Base-by-base conservation (phyloP, 2,797 vertebrate species). In the Astyanax mexicanus region DNA sequence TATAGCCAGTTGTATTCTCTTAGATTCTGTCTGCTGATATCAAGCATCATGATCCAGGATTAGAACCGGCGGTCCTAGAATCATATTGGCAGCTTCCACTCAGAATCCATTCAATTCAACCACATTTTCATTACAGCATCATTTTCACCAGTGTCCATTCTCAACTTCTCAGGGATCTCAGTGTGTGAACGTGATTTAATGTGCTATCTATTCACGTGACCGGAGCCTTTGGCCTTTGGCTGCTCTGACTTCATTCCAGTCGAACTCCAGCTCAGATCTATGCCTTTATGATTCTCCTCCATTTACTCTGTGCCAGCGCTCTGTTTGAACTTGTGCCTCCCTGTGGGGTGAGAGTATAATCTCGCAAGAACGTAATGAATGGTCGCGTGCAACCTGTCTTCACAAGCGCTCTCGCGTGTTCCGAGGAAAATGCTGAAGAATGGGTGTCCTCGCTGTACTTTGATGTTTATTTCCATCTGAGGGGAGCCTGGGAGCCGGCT, bases 261-360 rank as follows among this genome's bases (percentile, higher is more conserved):
- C 54, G 62, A 67, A 76, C 67, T 71, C 72, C 42, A 45, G 54
- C 54, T 70, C 71, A 55, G 21, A 32, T 51, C 68, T 81, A 71
- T 57, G 66, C 68, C 72, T 83, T 57, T 67, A 73, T 72, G 72
- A 72, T 74, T 81, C 57, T 72, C 49, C 37, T 80, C 61, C 62
- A 69, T 66, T 82, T 68, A 57, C 66, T 80, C 42, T 51, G 55
- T 74, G 60, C 67, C 77, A 57, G 57, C 42, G 58, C 70, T 70
- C 40, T 70, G 55, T 78, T 75, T 73, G 65, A 78, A 64, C 72
- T 80, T 67, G 55, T 52, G 25, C 66, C 66, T 44, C 74, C 66
- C 47, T 61, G 61, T 61, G 40, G 73, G n/a, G 40, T 64, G 51
- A 80, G 44, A 49, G 62, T 72, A 32, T 32, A 78, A 84, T 79